Conservation (phyloP, 2,797 vertebrate genomes). For the Heterohyrax brucei region DNA sequence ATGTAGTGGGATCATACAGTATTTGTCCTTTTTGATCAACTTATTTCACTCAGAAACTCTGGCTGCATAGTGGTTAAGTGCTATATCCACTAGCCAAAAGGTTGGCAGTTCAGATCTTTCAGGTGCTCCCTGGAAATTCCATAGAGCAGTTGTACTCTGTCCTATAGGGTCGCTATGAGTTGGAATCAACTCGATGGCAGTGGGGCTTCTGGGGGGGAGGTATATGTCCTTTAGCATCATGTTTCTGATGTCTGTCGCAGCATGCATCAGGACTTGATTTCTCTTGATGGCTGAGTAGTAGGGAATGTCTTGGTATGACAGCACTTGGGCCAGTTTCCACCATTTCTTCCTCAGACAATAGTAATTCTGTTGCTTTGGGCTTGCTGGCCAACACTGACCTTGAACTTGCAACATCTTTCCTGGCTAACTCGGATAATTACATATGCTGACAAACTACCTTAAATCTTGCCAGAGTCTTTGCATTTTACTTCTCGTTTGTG, state of each 20-base stretch:
- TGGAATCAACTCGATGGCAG: too few species aligned
- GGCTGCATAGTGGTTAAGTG: too few species aligned
- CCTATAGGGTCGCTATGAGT: too few species aligned
- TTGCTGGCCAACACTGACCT: neutral
- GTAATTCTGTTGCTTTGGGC: slow-evolving; percentile 32
- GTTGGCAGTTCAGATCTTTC: too few species aligned
- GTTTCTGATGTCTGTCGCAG: neutral
- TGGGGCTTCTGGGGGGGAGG: too few species aligned
- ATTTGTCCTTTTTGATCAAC: neutral
- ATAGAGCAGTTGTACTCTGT: too few species aligned
- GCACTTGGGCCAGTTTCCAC: neutral
- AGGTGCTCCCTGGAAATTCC: too few species aligned
- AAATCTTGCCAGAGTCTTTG: slow-evolving; percentile 28
- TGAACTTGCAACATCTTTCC: slow-evolving; percentile 48
- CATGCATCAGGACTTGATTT: neutral
- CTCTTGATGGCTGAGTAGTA: neutral
- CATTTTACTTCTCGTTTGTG: slow-evolving; percentile 51
- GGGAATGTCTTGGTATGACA: neutral
- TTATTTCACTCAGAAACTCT: neutral
- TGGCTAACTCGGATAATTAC: neutral
- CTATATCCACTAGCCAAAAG: too few species aligned
- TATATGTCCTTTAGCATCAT: too few species aligned
- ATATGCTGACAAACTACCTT: slow-evolving; percentile 31
- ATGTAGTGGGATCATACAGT: neutral
- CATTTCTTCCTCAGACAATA: neutral